Evolutionary conservation across 2,113 vertebrate genomes (phyloP).

Genomic region (Sinocyclocheilus maitianheensis): DNA sequence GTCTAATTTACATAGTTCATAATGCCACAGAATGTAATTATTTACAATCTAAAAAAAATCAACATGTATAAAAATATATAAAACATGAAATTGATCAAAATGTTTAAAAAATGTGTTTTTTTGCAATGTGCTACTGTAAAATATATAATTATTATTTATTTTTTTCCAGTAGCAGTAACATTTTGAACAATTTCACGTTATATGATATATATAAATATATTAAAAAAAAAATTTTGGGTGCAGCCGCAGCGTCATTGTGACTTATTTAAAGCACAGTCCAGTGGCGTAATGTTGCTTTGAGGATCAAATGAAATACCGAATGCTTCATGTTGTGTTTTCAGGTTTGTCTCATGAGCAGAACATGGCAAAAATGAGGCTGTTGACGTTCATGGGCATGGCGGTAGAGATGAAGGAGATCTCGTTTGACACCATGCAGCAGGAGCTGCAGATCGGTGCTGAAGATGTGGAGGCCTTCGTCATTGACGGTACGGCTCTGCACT

Average conservation of each 20-base stretch:
- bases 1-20: background rate
- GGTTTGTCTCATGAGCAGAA: slow-evolving; percentile 96
- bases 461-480: slow-evolving; percentile 98
- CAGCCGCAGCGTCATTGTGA: background rate
- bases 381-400: slow-evolving; percentile 99
- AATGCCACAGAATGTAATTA: background rate
- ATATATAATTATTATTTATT: no score
- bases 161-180: no score
- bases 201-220: no score
- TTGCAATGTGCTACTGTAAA: no score
- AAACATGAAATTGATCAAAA: no score
- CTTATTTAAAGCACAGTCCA: background rate
- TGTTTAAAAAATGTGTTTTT: no score
- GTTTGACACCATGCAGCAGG: slow-evolving; percentile 96
- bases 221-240: no score
- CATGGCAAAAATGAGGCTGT: slow-evolving; percentile 96
- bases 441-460: slow-evolving; percentile 92
- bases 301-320: background rate
- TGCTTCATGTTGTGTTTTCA: slow-evolving; percentile 63
- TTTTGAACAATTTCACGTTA: no score
- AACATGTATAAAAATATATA: no score
- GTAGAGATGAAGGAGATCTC: slow-evolving; percentile 96
- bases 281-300: background rate
- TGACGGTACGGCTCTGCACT: slow-evolving; percentile 77
- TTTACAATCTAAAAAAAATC: background rate